Conservation (phyloP, 1,140 invertebrate species). For the Panagrolaimus sp. region DNA sequence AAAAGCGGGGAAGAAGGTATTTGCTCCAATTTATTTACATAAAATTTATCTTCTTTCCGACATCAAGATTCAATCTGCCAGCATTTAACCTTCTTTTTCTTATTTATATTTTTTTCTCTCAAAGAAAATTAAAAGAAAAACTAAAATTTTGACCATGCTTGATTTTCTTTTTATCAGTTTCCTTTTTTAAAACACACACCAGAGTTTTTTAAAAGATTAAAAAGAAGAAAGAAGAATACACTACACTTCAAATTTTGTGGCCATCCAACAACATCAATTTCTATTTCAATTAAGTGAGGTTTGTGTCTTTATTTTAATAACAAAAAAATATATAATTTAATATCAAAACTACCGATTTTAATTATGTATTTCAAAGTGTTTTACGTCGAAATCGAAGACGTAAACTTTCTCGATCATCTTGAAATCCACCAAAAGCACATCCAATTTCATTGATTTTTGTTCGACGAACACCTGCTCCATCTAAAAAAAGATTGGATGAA, state of each 20-base stretch:
- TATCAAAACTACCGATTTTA: too few species aligned
- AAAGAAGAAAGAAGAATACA: slow-evolving; percentile 9
- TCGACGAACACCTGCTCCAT: too few species aligned
- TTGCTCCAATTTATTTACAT: background rate
- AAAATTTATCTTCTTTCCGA: background rate
- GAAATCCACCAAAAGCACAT: too few species aligned
- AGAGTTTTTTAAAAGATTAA: background rate
- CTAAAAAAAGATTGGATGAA: too few species aligned
- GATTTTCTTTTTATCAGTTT: slow-evolving; percentile 2
- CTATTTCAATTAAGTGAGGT: too few species aligned
- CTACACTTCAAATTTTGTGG: slow-evolving; percentile 13
- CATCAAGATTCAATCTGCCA: background rate
- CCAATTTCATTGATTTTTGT: too few species aligned
- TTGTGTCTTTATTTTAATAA: too few species aligned
- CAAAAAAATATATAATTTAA: too few species aligned
- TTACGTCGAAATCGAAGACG: too few species aligned
- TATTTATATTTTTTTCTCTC: background rate
- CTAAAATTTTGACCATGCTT: background rate
- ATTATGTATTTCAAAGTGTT: too few species aligned
- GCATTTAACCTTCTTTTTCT: background rate
- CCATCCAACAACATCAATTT: background rate
- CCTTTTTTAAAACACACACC: background rate
- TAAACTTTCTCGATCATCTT: too few species aligned
- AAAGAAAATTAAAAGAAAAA: background rate
- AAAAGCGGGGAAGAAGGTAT: background rate